A percentile compares a stretch with the other conserved stretches of the same genome.
phyloP scores from a whole-genome alignment of 2,113 vertebrate genomes.

The Saccopteryx bilineata region DNA sequence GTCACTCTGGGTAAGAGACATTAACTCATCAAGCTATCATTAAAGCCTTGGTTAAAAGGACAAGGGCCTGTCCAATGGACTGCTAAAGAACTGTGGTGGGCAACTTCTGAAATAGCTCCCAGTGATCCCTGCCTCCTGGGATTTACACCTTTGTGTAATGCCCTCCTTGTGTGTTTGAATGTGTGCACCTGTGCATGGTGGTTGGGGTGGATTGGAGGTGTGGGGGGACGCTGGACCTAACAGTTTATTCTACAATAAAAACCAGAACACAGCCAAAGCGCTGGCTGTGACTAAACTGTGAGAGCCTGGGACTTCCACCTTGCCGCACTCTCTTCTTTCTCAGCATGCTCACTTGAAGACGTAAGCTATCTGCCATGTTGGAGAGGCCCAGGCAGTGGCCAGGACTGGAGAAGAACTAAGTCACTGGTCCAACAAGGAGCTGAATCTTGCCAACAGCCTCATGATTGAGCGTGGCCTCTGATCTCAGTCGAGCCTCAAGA shows the following conservation, averaged over 20 bases:
- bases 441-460: neutral
- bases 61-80: neutral
- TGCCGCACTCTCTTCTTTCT: neutral
- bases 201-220: too few species aligned
- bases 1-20: neutral
- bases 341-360: neutral
- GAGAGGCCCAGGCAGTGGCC: neutral
- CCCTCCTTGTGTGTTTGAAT: neutral
- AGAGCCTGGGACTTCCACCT: neutral
- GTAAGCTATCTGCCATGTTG: accelerated
- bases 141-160: neutral
- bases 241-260: neutral
- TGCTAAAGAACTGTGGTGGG: neutral
- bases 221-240: neutral
- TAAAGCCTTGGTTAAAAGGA: neutral
- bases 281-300: neutral
- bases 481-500: neutral
- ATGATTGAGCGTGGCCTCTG: neutral
- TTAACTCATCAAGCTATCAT: too few species aligned
- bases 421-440: neutral
- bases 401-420: neutral
- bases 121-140: neutral
- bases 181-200: too few species aligned
- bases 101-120: neutral
- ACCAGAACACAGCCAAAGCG: neutral